Percentiles rank a stretch among this genome's conserved stretches.
phyloP scores from a whole-genome alignment of 1,140 invertebrate species.

The Drosophila pseudoobscura region DNA sequence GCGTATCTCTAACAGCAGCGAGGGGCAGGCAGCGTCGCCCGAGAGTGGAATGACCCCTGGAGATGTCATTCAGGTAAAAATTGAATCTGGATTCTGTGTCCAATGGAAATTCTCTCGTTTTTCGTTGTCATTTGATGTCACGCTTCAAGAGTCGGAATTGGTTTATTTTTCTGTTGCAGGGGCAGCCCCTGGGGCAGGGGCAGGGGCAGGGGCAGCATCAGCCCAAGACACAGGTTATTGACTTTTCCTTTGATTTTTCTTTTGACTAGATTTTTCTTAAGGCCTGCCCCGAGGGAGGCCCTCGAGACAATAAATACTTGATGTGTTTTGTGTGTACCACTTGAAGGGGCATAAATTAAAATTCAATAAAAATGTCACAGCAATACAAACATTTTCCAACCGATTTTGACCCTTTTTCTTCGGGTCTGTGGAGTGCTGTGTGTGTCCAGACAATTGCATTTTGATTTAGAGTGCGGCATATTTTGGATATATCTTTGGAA shows the following conservation, averaged over 20 bases:
- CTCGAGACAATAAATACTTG: constrained; percentile 46
- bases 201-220: constrained; percentile 8
- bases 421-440: background rate
- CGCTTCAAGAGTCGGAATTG: constrained; percentile 71
- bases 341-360: constrained; percentile 73
- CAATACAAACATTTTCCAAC: constrained; percentile 42
- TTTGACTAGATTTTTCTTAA: constrained; percentile 10
- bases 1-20: background rate
- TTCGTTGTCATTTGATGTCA: constrained; percentile 74
- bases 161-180: constrained; percentile 36
- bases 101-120: constrained; percentile 49
- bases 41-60: constrained; percentile 30
- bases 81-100: constrained; percentile 37
- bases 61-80: constrained; percentile 49
- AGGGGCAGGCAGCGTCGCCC: too few species aligned
- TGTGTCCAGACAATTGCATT: constrained; percentile 36
- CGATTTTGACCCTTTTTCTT: constrained; percentile 17
- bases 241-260: constrained; percentile 51
- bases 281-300: background rate
- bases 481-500: too few species aligned
- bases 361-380: constrained; percentile 80
- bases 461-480: constrained; percentile 36
- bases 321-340: constrained; percentile 30
- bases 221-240: constrained; percentile 64
- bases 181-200: constrained; percentile 1